Percentiles rank a stretch among this genome's conserved stretches.
These are phyloP conservation scores for Neosilurus hyrtlii DNA, from an alignment of 2,797 vertebrate species.

Conservation along the genomic window DNA sequence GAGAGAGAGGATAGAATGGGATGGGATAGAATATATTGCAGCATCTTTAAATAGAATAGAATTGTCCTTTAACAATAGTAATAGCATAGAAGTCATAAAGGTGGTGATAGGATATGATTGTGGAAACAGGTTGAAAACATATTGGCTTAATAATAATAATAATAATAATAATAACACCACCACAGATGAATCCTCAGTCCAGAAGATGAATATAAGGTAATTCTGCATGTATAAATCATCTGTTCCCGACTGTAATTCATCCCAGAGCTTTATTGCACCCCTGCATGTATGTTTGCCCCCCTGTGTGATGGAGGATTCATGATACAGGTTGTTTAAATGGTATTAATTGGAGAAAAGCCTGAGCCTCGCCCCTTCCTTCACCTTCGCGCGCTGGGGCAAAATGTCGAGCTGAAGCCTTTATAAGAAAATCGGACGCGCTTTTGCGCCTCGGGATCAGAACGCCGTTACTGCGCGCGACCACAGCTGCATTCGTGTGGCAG, in stretches of 20 bases:
- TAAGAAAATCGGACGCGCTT: neutral
- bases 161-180: neutral
- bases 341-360: slow-evolving; percentile 21
- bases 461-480: neutral
- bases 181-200: neutral
- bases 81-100: too few relatives aligned
- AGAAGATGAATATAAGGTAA: neutral
- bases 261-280: neutral
- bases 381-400: slow-evolving; percentile 4
- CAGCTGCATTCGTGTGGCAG: neutral
- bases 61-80: too few relatives aligned
- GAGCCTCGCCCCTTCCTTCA: slow-evolving; percentile 55
- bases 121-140: too few relatives aligned
- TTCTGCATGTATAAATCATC: neutral
- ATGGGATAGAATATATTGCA: too few relatives aligned
- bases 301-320: neutral
- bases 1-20: too few relatives aligned
- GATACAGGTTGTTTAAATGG: slow-evolving; percentile 24
- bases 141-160: too few relatives aligned
- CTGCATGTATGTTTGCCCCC: neutral
- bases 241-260: neutral
- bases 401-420: neutral
- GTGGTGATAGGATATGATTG: neutral
- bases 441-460: neutral
- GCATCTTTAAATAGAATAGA: too few relatives aligned